Conservation (phyloP, 2,797 vertebrate genomes). For the Sciaenops ocellatus region DNA sequence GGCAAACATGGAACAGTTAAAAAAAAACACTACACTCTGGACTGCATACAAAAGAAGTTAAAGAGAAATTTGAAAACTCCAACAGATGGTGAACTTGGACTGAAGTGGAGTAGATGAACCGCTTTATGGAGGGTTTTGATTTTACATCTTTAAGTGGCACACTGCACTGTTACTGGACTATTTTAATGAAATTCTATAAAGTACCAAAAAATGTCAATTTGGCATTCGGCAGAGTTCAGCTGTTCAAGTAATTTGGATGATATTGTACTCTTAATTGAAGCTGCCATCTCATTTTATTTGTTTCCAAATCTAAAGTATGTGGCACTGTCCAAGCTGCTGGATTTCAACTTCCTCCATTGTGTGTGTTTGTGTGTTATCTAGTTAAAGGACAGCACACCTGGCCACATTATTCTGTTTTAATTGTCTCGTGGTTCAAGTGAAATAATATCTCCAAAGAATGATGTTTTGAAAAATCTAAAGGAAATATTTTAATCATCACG, state of each 20-base stretch:
- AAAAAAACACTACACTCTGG: background rate
- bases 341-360: background rate
- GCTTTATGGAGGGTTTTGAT: slow-evolving; percentile 31
- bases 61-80: slow-evolving; percentile 3
- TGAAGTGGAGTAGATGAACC: background rate
- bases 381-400: background rate
- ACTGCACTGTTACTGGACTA: slow-evolving; percentile 3
- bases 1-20: background rate
- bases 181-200: slow-evolving; percentile 50
- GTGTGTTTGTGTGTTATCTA: background rate
- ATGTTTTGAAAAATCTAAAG: background rate
- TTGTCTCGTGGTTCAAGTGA: background rate
- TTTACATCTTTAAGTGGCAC: slow-evolving; percentile 18
- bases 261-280: slow-evolving; percentile 29
- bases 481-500: background rate
- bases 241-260: slow-evolving; percentile 31
- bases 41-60: slow-evolving; percentile 6
- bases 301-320: background rate
- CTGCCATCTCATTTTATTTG: slow-evolving; percentile 22
- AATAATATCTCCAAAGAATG: background rate
- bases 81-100: slow-evolving; percentile 39
- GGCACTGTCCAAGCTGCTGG: slow-evolving; percentile 20
- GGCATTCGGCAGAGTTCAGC: slow-evolving; percentile 24
- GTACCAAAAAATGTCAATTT: slow-evolving; percentile 35
- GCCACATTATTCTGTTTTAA: background rate